Evolutionary conservation across 2,888 invertebrate genomes (phyloP), one percentile per base, ranked within the genome.

Genomic region (Pediacus dermestoides): DNA sequence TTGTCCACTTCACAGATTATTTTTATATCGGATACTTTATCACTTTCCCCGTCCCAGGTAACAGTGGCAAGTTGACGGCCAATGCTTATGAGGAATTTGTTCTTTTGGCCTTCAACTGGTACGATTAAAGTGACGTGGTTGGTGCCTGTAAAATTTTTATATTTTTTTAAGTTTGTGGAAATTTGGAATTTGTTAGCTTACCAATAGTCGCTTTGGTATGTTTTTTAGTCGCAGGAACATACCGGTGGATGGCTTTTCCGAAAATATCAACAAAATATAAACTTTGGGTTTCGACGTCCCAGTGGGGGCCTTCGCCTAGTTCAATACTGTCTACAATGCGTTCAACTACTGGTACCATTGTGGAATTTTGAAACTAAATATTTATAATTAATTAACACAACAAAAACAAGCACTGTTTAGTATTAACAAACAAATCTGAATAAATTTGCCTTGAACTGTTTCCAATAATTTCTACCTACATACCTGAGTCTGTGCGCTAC

Each of bases 261-360:
- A 60, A 52, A 44, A 83, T 76, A 64, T 83, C 82, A 46, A 82
- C 80, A 62, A 75, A 82, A 67, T 80, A 83, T 3, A 85, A 70
- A 30, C 72, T 75, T 60, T 81, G 77, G 23, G 73, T 72, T 16
- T 64, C 65, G 21, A 70, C 67, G 63, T 81, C 79, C 84, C 84
- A 85, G 60, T 84, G 82, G 0, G 85, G 85, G 7, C 83, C 83
- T 67, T 85, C 84, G 43, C 82, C 82, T 30, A 82, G 67, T 54
- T 68, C 60, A 47, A 75, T 68, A 1, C 74, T 72, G 36, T 61
- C 61, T 3, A 71, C 68, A 3, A 34, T 22, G 25, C 64, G 59
- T 43, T 69, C 67, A 16, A 76, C 26, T 32, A 30, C 44, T n/a
- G 51, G 50, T 23, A 42, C 39, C 55, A 57, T 56, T n/a, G n/a